Evolutionary conservation across 2,113 vertebrate genomes (phyloP), one percentile per base, ranked within the genome.

Genomic region (Arvicanthis niloticus): DNA sequence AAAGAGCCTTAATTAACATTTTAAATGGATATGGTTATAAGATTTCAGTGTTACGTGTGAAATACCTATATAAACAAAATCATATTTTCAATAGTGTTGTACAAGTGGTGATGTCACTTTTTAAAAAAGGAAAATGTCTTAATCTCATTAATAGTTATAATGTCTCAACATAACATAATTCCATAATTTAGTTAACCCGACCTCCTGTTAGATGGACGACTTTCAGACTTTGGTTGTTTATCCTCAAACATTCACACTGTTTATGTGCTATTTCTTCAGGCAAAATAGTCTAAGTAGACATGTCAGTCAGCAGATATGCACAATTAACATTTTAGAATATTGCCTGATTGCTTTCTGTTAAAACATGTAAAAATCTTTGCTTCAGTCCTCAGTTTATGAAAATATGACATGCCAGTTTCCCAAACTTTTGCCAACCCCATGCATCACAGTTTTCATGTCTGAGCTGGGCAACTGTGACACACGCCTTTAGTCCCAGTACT

Each of bases 61-160:
- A 92, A 91, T 84, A 85, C 21, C 82, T 91, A 67, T 56, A 88
- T 91, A 86, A 93, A 68, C 48, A 88, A 77, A 94, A 86, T 91
- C 24, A 16, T 80, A 80, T 42, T 86, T 82, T 70, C 89, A 29
- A 56, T 34, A 13, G 40, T 86, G 37, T 65, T 93, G 22, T 86
- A 12, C 8, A 81, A 94, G 37, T 48, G 85, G 10, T 37, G 72
- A 40, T 88, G 91, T 95, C 70, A 88, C 48, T 95, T 58, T 58
- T 65, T 56, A 73, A 24, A 60, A 70, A 67, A 40, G 45, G 40
- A 65, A 85, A 89, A 56, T 48, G 56, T 67, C 31, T 88, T 78
- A 29, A 88, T 88, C 87, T 96, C 42, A 94, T 56, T 91, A 73
- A 62, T 4, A 89, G 31, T 11, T 81, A 34, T 37, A 37, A 24